Percentiles rank a stretch among this genome's conserved stretches.
phyloP scores from a whole-genome alignment of 1,140 invertebrate species.

The Eumaeus atala region DNA sequence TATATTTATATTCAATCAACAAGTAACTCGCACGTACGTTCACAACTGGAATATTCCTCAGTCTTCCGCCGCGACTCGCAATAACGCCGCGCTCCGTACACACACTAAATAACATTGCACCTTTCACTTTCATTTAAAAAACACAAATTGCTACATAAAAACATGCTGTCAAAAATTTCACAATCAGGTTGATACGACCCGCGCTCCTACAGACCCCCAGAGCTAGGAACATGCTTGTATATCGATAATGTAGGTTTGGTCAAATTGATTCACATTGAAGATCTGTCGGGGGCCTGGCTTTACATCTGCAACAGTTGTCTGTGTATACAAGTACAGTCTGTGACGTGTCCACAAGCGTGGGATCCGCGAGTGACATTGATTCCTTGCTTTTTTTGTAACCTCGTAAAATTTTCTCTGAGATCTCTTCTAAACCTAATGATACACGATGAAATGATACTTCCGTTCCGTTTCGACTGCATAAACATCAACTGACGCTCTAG shows the following conservation, averaged over 20 bases:
- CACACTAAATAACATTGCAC: constrained; percentile 69
- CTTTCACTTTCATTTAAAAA: constrained; percentile 62
- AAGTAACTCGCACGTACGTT: constrained; percentile 70
- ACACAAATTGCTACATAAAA: constrained; percentile 53
- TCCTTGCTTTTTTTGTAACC: not conserved
- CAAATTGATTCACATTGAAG: too few relatives aligned
- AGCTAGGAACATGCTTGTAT: too few relatives aligned
- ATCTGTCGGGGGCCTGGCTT: too few relatives aligned
- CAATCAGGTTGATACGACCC: not conserved
- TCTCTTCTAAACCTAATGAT: constrained; percentile 3
- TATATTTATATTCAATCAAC: constrained; percentile 74
- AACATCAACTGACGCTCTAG: too few relatives aligned
- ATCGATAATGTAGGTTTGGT: too few relatives aligned
- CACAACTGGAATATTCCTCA: constrained; percentile 70
- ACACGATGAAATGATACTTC: not conserved
- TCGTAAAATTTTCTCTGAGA: constrained; percentile 1
- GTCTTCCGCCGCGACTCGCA: constrained; percentile 61
- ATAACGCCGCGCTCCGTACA: constrained; percentile 55
- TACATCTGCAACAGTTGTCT: not conserved
- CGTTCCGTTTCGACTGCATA: too few relatives aligned
- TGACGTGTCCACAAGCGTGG: not conserved
- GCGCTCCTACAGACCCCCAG: too few relatives aligned
- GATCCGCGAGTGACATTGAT: not conserved
- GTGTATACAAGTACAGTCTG: constrained; percentile 7
- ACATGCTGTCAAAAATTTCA: constrained; percentile 41